Conservation (phyloP, 1,140 invertebrate species). For the Apocrypta bakeri region DNA sequence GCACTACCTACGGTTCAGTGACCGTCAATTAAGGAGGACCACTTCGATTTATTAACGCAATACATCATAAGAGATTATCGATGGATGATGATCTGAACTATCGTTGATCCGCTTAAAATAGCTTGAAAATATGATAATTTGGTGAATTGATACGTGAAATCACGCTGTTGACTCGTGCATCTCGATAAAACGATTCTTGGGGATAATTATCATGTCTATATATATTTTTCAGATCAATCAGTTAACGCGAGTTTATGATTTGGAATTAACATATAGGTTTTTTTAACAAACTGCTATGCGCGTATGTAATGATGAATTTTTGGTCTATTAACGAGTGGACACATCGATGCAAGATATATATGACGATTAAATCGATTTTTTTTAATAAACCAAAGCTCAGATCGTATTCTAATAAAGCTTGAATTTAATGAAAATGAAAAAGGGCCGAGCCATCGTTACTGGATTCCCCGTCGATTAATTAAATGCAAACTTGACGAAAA, state of each 20-base stretch:
- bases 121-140: conserved; percentile 2
- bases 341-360: neutral
- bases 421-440: neutral
- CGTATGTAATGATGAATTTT: neutral
- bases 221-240: neutral
- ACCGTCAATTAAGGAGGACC: neutral
- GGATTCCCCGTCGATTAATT: neutral
- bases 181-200: neutral
- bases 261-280: too few relatives aligned
- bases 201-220: neutral
- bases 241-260: too few relatives aligned
- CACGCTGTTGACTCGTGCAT: neutral
- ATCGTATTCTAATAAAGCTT: neutral
- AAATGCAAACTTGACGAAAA: neutral
- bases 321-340: neutral
- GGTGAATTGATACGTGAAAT: neutral
- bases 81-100: neutral
- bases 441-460: neutral
- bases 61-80: conserved; percentile 7
- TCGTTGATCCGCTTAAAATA: neutral
- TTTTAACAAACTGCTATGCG: too few relatives aligned
- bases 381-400: neutral
- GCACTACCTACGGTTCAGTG: neutral
- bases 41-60: neutral
- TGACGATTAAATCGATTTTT: neutral